These are phyloP conservation scores for Lacanobia wlatinum DNA, from an alignment of 2,888 invertebrate species.

Conservation along the genomic window DNA sequence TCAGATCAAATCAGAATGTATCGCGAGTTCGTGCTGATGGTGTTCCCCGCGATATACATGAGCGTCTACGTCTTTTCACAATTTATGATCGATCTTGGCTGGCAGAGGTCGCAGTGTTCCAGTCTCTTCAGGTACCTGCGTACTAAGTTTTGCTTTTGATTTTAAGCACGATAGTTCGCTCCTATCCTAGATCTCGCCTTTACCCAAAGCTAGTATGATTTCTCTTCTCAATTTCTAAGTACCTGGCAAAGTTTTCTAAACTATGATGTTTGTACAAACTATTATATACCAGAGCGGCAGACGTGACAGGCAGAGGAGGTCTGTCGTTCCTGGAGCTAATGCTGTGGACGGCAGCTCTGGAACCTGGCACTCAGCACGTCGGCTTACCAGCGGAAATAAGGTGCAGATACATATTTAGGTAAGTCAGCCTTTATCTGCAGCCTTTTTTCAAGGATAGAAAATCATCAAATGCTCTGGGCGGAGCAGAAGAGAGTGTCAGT, in stretches of 20 bases:
- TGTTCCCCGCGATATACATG: slow-evolving; percentile 91
- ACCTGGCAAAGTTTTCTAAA: not conserved
- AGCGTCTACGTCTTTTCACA: slow-evolving; percentile 88
- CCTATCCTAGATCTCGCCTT: no score
- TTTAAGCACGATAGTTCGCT: no score
- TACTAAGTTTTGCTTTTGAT: no score
- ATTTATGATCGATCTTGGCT: slow-evolving; percentile 90
- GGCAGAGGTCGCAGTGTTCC: slow-evolving; percentile 83
- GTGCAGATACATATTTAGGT: slow-evolving; percentile 93
- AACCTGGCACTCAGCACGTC: slow-evolving; percentile 92
- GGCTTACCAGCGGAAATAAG: slow-evolving; percentile 92
- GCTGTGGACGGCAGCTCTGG: slow-evolving; percentile 92
- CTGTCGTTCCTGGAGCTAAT: slow-evolving; percentile 91
- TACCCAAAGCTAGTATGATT: no score
- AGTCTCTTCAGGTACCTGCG: slow-evolving; percentile 85
- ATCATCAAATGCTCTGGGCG: no score
- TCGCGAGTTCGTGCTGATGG: slow-evolving; percentile 89
- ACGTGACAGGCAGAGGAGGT: slow-evolving; percentile 86
- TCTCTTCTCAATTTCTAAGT: not conserved
- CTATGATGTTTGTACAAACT: not conserved
- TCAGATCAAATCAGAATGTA: slow-evolving; percentile 91
- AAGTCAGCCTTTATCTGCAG: not conserved
- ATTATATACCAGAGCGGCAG: slow-evolving; percentile 88
- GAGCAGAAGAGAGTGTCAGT: no score
- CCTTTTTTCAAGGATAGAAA: no score